These are phyloP conservation scores for Vidua chalybeata DNA, from an alignment of 2,113 vertebrate genomes.

Conservation along the genomic window DNA sequence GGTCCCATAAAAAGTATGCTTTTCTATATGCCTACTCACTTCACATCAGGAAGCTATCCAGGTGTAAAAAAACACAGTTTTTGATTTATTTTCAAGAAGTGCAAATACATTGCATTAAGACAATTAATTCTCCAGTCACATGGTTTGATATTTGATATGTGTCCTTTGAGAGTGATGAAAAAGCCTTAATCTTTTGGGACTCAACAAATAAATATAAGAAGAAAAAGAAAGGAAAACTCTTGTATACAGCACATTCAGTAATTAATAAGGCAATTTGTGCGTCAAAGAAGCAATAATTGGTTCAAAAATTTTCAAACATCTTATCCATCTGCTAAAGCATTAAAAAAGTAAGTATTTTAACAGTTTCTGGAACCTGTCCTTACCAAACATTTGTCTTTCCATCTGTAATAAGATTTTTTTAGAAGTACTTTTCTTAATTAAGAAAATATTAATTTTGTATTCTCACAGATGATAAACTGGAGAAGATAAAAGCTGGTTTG, in stretches of 20 bases:
- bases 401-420: background rate
- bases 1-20: background rate
- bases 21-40: background rate
- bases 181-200: background rate
- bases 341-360: background rate
- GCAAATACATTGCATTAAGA: background rate
- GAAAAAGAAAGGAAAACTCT: background rate
- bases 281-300: background rate
- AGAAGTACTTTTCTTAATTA: background rate
- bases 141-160: background rate
- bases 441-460: background rate
- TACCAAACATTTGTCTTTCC: background rate
- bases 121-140: background rate
- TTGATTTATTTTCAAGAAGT: background rate
- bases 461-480: background rate
- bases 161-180: background rate
- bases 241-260: background rate
- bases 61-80: background rate
- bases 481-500: background rate
- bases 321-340: background rate
- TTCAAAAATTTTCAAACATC: background rate
- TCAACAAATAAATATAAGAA: background rate
- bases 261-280: background rate
- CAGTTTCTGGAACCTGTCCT: background rate
- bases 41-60: background rate